Base-by-base conservation (phyloP, 1,140 invertebrate genomes). In the Drosophila eugracilis region DNA sequence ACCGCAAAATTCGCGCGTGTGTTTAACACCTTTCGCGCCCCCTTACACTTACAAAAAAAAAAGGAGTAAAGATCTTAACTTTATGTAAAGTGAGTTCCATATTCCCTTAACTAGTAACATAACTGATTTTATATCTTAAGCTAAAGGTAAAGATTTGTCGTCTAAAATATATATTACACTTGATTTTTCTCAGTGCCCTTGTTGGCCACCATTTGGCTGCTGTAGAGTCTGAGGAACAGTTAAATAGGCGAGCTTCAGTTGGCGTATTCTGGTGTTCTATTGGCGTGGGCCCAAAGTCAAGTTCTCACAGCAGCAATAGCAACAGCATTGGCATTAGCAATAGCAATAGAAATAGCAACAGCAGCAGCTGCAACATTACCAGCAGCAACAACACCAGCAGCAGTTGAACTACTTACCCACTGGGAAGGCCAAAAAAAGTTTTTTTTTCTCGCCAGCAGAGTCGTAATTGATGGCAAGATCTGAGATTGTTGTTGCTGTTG, bases 1-100 rank as follows among this genome's bases (percentile, higher is more conserved):
- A 84, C 80, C 80, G 81, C 80, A 80, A 84, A 84, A 85, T 84
- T 77, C 73, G 81, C 81, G 83, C 77, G 72, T 85, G 72, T 86
- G 74, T 70, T 86, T 85, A 85, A 72, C 81, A 85, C 81, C 80
- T 85, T 83, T 77, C 62, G 60, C 69, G 69, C 65, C 73, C 73
- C 65, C 74, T 39, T 58, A 75, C 69, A 76, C 10, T n/a, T n/a
- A n/a, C n/a, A n/a, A n/a, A 0, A 17, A 32, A 12, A 44, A 54
- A 22, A 22, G 10, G 10, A 12, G 30, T 12, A 0, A 2, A 26
- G 26, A 1, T 26, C 26, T 26, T 26, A 26, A 26, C 7, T 34
- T 1, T 19, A 4, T 39, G 3, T 41, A 41, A 12, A 10, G 10
- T 41, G 2, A n/a, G 30, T 10, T 0, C n/a, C n/a, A n/a, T n/a